Base-by-base conservation (phyloP, 2,113 vertebrate species). In the Pterophyllum scalare region DNA sequence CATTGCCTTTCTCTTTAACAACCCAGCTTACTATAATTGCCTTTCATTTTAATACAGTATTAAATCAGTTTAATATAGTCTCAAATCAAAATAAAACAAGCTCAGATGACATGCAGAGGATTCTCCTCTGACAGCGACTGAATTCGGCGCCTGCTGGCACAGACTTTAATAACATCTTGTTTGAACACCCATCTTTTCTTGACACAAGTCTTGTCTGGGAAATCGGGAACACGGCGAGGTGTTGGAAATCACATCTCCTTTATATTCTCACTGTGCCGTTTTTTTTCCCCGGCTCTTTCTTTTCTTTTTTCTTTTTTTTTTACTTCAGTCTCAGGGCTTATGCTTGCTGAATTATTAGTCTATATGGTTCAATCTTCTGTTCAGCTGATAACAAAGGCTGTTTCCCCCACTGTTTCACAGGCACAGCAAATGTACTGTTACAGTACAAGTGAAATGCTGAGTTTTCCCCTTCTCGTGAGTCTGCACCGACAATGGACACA, bases 121-220 rank as follows among this genome's bases (percentile, higher is more conserved):
- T 40, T 77, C 62, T 40, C 20, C 28, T 72, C 19, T 59, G 70
- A 70, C 62, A 57, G 62, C 7, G 4, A 35, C 59, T 57, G 64
- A 61, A 85, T 62, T 58, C 83, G 64, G 17, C 20, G 8, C 75
- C 78, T 76, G 59, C 83, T 64, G 65, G 74, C 65, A 57, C 56
- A 58, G 57, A 77, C 38, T 79, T 84, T 81, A 79, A 84, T 77
- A 86, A 84, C 33, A 28, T 83, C 74, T 59, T 59, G 31, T 87
- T 83, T 87, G 72, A 85, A 77, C 76, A 74, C n/a, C 61, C 57
- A 40, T 79, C 38, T 80, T 59, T 77, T 85, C 57, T 80, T 60
- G 49, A 70, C 77, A 82, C n/a, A 52, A 40, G 57, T 65, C 49
- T 77, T 64, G 87, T 82, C 22, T 57, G 31, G 35, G 79, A 87